A percentile compares a stretch with the other conserved stretches of the same genome.
These are phyloP conservation scores for Acanthacorydalis orientalis DNA, from an alignment of 2,888 invertebrate species.

Conservation along the genomic window DNA sequence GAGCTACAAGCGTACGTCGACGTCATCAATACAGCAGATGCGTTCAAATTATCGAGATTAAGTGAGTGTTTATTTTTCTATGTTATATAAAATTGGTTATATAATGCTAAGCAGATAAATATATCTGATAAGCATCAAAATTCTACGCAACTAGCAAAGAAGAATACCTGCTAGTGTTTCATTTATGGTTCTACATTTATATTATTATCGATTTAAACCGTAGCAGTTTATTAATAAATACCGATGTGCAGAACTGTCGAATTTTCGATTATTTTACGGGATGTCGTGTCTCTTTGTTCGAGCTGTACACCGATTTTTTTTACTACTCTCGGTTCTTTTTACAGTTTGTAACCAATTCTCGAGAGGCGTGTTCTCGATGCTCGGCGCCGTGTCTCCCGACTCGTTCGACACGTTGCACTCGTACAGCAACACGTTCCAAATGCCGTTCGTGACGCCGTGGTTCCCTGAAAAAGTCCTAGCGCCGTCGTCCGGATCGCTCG, in stretches of 20 bases:
- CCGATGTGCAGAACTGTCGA: too few relatives aligned
- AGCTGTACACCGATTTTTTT: too few relatives aligned
- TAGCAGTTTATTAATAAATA: too few relatives aligned
- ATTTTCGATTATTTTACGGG: too few relatives aligned
- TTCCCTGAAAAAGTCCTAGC: conserved; percentile 84
- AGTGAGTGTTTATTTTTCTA: conserved; percentile 45
- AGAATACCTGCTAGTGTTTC: too few relatives aligned
- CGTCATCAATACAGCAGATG: conserved; percentile 84
- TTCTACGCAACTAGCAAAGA: too few relatives aligned
- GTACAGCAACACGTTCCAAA: conserved; percentile 87
- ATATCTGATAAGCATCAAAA: too few relatives aligned
- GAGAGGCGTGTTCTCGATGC: conserved; percentile 75
- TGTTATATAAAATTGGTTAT: background rate
- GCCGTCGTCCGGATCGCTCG: conserved; percentile 75
- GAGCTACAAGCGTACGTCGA: conserved; percentile 80
- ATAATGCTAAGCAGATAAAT: too few relatives aligned
- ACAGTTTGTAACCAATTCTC: conserved; percentile 83
- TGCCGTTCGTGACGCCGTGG: conserved; percentile 90
- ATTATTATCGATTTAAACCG: too few relatives aligned
- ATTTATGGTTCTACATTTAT: too few relatives aligned
- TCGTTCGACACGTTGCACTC: conserved; percentile 91
- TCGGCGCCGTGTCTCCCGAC: conserved; percentile 81
- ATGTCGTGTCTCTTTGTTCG: too few relatives aligned
- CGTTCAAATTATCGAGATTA: conserved; percentile 77
- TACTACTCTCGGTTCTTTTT: conserved; percentile 17